phyloP scores from a whole-genome alignment of 2,888 invertebrate species.

The Drosophila nr. perissopoda region DNA sequence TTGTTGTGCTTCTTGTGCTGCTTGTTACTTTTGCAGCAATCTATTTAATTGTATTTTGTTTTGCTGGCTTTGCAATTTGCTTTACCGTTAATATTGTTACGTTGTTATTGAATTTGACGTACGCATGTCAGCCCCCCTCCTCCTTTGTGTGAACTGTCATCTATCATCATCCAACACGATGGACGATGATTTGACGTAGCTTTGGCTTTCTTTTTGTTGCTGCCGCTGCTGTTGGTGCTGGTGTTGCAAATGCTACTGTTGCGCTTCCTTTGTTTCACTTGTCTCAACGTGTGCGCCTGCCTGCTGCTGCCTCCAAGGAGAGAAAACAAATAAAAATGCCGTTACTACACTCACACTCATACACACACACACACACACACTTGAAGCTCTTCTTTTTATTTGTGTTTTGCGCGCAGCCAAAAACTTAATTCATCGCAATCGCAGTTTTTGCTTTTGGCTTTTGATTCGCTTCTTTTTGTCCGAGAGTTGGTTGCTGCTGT shows the following conservation, averaged over 20 bases:
- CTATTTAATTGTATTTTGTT: slow-evolving; percentile 8
- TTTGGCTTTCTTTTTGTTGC: slow-evolving; percentile 43
- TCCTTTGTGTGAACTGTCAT: slow-evolving; percentile 27
- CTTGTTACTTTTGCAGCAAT: slow-evolving; percentile 2
- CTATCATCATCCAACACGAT: slow-evolving; percentile 33
- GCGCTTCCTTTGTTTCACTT: slow-evolving; percentile 26
- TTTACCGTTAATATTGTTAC: slow-evolving; percentile 40
- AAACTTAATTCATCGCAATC: slow-evolving; percentile 73
- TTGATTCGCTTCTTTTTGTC: slow-evolving; percentile 55
- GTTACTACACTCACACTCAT: slow-evolving; percentile 41
- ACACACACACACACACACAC: slow-evolving; percentile 17
- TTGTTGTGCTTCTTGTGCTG: slow-evolving; percentile 15
- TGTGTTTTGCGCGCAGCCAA: slow-evolving; percentile 53
- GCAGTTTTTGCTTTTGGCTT: slow-evolving; percentile 70
- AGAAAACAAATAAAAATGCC: slow-evolving; percentile 54
- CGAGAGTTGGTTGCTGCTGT: slow-evolving; percentile 24
- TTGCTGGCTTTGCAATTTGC: slow-evolving; percentile 30
- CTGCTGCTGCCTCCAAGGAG: slow-evolving; percentile 36
- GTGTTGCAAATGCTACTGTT: slow-evolving; percentile 10
- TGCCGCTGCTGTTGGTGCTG: neutral
- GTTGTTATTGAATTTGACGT: slow-evolving; percentile 30
- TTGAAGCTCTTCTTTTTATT: slow-evolving; percentile 29
- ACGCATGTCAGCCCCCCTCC: slow-evolving; percentile 13
- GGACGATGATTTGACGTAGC: slow-evolving; percentile 15
- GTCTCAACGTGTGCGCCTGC: slow-evolving; percentile 6